Base-by-base conservation (phyloP, 2,888 invertebrate species). In the Erynnis tages region DNA sequence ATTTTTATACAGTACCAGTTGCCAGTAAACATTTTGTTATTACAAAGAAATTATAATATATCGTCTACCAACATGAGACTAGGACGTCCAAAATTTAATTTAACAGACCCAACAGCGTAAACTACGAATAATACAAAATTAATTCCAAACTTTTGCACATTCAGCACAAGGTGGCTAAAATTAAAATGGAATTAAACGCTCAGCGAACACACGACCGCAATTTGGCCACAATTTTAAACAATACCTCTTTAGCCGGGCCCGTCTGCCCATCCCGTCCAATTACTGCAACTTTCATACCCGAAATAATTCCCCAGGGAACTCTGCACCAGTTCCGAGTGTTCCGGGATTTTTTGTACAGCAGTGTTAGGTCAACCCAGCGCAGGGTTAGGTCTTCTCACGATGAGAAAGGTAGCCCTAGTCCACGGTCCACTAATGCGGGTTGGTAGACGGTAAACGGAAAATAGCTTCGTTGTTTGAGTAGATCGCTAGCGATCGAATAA, bases 151-250 rank as follows among this genome's bases (percentile, higher is more conserved):
- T 41, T 41, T 34, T 41, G 41, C 49, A 34, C 49, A 23, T 25
- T 13, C 49, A 41, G 34, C 34, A 32, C 40, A 41, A 49, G 49
- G 40, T 34, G 30, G 41, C 17, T 49, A 34, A 49, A 49, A 49
- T 49, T 49, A 49, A 49, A 49, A 41, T 49, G 34, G 49, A 49
- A 49, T 49, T 49, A 49, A 49, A 49, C 49, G 49, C 41, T 41
- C 49, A 32, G 34, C 49, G 32, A 49, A 41, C 49, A 32, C 41
- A 49, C 41, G 49, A 41, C 49, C 41, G 49, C 49, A 49, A 41
- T 49, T 49, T 49, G 27, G 32, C 32, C 49, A 41, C 34, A 49
- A 49, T 49, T 49, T 49, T 49, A 49, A 49, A 49, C 41, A 49
- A 41, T 49, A 16, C 49, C 49, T 49, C 41, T 49, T 49, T 41